Evolutionary conservation across 2,888 invertebrate species (phyloP), one percentile per base, ranked within the genome.

Genomic region (Mythimna impura): DNA sequence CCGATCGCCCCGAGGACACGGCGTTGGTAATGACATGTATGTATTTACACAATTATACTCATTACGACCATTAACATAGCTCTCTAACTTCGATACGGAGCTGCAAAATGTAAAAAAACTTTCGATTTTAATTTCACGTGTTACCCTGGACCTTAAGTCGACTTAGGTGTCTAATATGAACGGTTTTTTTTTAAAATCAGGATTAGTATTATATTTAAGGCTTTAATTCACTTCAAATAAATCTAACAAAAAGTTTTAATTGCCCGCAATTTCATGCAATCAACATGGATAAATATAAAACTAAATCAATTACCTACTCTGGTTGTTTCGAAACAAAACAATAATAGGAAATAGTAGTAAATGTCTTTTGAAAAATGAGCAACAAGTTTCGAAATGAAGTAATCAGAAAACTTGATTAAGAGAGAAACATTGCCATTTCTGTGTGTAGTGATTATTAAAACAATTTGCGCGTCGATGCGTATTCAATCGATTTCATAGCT

Each of bases 401-500:
- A 55, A 78, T 57, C 50, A 47, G 50, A 66, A 47, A 68, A 20
- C 22, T 47, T 50, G 55, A 78, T 40, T 57, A 55, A 1, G 7
- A 40, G 25, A 69, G 36, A 43, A 25, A 50, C 2, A 6, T 22
- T 22, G 7, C 47, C 54, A 4, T 30, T 30, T 50, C 14, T 55
- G 30, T 69, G 69, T 77, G 47, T 60, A 52, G 57, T 58, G 30
- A 66, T 82, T 66, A 82, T 63, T 63, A 63, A 66, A 58, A 74
- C 54, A 60, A 71, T 71, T 66, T 63, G 69, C 50, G 40, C 54
- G 20, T 66, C 50, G 57, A 66, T 5, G 65, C 66, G 50, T 54
- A 60, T 12, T 34, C 17, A 70, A 79, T 79, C 30, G 58, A 82
- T 82, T 82, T 70, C 17, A 66, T 43, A 62, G 54, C 47, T 55